Evolutionary conservation across 35 echinoderm and acorn worm species (phyloP).

Genomic region (Holothuria glaberrima): DNA sequence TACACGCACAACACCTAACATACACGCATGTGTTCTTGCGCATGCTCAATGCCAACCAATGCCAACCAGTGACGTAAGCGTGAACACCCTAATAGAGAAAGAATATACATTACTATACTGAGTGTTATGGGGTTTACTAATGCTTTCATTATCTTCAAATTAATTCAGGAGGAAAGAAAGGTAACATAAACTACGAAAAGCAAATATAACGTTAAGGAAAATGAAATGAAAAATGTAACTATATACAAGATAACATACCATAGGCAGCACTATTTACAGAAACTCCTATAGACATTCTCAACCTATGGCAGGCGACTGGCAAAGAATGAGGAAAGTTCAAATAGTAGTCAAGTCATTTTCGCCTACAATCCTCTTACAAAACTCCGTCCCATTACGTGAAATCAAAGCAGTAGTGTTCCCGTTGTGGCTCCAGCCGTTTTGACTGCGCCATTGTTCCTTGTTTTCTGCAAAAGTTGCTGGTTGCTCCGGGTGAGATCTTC

Average conservation of each 20-base stretch:
- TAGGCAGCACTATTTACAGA: background rate
- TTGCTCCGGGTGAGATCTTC: slow-evolving; percentile 24
- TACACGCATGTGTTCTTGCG: too few species aligned
- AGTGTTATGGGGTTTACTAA: background rate
- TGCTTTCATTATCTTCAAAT: background rate
- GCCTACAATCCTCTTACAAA: background rate
- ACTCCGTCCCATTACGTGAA: background rate
- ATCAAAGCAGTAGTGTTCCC: slow-evolving; percentile 6
- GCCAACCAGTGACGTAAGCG: too few species aligned
- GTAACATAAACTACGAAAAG: background rate
- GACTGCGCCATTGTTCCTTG: background rate
- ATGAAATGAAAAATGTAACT: background rate
- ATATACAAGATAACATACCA: background rate
- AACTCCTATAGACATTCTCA: background rate
- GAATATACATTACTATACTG: background rate
- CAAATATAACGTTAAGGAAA: background rate
- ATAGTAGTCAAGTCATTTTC: slow-evolving; percentile 8
- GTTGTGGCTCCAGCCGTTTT: slow-evolving; percentile 15
- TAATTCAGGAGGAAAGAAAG: background rate
- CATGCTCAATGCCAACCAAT: too few species aligned
- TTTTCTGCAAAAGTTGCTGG: slow-evolving; percentile 27
- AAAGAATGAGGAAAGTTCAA: background rate
- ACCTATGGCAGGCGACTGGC: background rate
- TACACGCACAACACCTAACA: too few species aligned
- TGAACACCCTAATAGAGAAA: too few species aligned